phyloP scores from a whole-genome alignment of 2,888 invertebrate genomes.

The Uropetala carovei region DNA sequence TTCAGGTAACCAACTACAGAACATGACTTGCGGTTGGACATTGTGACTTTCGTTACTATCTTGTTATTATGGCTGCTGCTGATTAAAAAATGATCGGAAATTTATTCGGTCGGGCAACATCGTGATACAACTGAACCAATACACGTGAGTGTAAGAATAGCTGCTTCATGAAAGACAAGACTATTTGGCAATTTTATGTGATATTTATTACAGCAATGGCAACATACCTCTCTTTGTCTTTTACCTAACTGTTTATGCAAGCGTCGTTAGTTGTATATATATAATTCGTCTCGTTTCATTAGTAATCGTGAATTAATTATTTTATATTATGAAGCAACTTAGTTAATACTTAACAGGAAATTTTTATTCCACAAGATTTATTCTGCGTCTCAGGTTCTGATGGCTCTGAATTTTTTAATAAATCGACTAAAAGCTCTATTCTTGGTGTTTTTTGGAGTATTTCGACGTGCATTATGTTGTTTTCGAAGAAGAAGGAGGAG shows the following conservation, averaged over 20 bases:
- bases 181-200: not conserved
- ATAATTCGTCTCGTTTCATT: too few species aligned
- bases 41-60: not conserved
- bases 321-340: not conserved
- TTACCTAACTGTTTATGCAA: too few species aligned
- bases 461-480: slow-evolving; percentile 81
- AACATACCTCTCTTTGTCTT: not conserved
- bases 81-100: not conserved
- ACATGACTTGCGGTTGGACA: not conserved
- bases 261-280: too few species aligned
- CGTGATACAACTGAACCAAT: not conserved
- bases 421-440: slow-evolving; percentile 79
- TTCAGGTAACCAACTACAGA: too few species aligned
- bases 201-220: too few species aligned
- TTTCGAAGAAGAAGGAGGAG: slow-evolving; percentile 78
- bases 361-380: not conserved
- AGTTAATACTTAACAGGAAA: not conserved
- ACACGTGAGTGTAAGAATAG: not conserved
- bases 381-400: slow-evolving; percentile 66
- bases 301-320: not conserved
- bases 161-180: not conserved
- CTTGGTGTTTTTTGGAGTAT: slow-evolving; percentile 77
- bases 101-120: not conserved
- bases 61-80: not conserved
- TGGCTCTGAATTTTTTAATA: slow-evolving; percentile 76